Evolutionary conservation across 2,113 vertebrate species (phyloP).

Genomic region (Lasiurus cinereus): DNA sequence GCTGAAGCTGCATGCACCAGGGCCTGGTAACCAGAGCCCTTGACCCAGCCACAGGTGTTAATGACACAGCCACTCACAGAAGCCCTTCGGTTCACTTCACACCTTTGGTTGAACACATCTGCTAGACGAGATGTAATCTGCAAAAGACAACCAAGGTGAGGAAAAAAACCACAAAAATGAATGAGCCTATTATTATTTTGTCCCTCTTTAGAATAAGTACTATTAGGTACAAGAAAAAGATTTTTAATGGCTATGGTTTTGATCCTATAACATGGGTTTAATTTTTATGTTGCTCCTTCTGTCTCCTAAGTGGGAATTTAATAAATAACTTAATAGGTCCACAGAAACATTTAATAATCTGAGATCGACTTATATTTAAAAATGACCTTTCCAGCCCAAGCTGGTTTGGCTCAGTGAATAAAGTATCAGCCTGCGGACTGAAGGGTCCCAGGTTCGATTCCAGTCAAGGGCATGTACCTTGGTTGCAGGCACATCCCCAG

Average conservation of each 20-base stretch:
- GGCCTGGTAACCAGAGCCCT: slow-evolving; percentile 97
- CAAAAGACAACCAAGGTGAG: neutral
- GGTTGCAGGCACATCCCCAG: too few species aligned
- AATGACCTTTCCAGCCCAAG: neutral
- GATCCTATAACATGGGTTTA: neutral
- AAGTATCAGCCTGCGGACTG: too few species aligned
- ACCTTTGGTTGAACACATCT: slow-evolving; percentile 97
- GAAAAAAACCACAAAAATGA: neutral
- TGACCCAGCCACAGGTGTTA: slow-evolving; percentile 99
- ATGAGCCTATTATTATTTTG: neutral
- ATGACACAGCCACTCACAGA: slow-evolving; percentile 97
- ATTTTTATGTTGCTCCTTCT: neutral
- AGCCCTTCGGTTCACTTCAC: slow-evolving; percentile 96
- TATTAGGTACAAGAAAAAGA: neutral
- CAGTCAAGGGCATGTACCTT: too few species aligned
- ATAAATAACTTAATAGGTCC: neutral
- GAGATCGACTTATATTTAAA: neutral
- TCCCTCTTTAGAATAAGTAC: neutral
- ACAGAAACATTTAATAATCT: neutral
- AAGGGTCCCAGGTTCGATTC: too few species aligned
- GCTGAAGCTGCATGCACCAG: slow-evolving; percentile 97
- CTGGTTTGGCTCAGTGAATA: too few species aligned
- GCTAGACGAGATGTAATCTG: slow-evolving; percentile 97
- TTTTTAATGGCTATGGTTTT: neutral
- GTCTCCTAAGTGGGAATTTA: neutral